phyloP scores from a whole-genome alignment of 1,140 invertebrate species.

The Sinonovacula constricta region DNA sequence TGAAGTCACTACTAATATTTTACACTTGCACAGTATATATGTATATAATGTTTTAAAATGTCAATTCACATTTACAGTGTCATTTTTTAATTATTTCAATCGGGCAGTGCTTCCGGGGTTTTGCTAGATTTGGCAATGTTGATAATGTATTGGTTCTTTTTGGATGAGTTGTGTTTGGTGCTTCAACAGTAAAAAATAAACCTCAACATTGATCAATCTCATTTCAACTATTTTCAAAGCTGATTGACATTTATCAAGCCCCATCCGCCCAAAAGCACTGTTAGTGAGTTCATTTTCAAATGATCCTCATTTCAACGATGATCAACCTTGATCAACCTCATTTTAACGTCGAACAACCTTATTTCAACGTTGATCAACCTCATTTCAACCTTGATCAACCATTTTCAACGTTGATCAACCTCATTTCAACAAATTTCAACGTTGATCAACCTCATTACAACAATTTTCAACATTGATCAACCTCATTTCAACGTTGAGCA shows the following conservation, averaged over 20 bases:
- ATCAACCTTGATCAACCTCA: no score
- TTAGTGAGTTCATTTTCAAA: no score
- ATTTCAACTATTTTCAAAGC: no score
- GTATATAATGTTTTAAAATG: conserved; percentile 9
- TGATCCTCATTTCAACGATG: no score
- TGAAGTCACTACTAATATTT: conserved; percentile 19
- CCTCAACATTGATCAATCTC: neutral
- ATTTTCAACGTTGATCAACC: no score
- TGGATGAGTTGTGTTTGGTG: conserved; percentile 18
- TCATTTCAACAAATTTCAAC: no score
- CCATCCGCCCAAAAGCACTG: conserved; percentile 17
- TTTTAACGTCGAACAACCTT: no score
- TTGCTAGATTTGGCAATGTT: no score
- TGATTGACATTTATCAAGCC: conserved; percentile 9
- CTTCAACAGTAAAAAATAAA: conserved; percentile 10
- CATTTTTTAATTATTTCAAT: conserved; percentile 20
- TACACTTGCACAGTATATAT: conserved; percentile 13
- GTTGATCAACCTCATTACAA: no score
- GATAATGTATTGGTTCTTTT: neutral
- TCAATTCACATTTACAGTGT: conserved; percentile 15
- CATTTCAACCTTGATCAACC: no score
- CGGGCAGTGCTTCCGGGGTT: conserved; percentile 1
- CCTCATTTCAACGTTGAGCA: conserved; percentile 14
- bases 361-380: no score
- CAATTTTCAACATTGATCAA: no score